phyloP scores from a whole-genome alignment of 2,888 invertebrate species.

The Aspidiotus destructor region DNA sequence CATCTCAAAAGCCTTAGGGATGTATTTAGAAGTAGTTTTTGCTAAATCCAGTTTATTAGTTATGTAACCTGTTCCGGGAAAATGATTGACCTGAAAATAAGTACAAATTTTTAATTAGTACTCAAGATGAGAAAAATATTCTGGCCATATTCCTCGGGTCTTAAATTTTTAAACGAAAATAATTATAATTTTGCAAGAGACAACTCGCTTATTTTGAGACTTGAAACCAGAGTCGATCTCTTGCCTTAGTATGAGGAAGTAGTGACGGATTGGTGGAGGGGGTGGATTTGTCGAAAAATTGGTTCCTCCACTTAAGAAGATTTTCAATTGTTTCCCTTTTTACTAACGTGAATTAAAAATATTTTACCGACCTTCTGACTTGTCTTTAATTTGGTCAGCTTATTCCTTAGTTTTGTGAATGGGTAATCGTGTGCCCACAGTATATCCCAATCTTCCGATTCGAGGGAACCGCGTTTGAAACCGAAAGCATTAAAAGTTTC shows the following conservation, averaged over 20 bases:
- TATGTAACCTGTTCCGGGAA: slow-evolving; percentile 86
- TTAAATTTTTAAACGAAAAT: no score
- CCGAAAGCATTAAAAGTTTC: slow-evolving; percentile 66
- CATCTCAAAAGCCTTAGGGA: slow-evolving; percentile 80
- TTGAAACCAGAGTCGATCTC: no score
- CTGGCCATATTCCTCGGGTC: no score
- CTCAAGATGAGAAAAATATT: no score
- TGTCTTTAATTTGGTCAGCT: slow-evolving; percentile 52
- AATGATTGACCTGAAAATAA: slow-evolving; percentile 64
- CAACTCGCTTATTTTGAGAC: no score
- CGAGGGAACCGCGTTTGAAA: slow-evolving; percentile 50
- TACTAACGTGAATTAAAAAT: no score
- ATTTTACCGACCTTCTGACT: slow-evolving; percentile 52
- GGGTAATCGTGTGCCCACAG: slow-evolving; percentile 94
- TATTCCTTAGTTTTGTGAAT: slow-evolving; percentile 52
- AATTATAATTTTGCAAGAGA: no score
- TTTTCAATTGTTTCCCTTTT: no score
- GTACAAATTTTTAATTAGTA: slow-evolving; percentile 6
- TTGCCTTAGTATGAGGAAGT: no score
- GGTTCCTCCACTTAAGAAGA: no score
- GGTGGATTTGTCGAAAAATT: no score
- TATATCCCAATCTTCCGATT: slow-evolving; percentile 63
- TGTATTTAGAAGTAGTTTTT: slow-evolving; percentile 62
- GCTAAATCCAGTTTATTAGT: slow-evolving; percentile 88
- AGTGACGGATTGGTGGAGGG: no score